Percentiles rank a stretch among this genome's conserved stretches.
phyloP scores from a whole-genome alignment of 2,888 invertebrate species.

The Eristalis intricaria region DNA sequence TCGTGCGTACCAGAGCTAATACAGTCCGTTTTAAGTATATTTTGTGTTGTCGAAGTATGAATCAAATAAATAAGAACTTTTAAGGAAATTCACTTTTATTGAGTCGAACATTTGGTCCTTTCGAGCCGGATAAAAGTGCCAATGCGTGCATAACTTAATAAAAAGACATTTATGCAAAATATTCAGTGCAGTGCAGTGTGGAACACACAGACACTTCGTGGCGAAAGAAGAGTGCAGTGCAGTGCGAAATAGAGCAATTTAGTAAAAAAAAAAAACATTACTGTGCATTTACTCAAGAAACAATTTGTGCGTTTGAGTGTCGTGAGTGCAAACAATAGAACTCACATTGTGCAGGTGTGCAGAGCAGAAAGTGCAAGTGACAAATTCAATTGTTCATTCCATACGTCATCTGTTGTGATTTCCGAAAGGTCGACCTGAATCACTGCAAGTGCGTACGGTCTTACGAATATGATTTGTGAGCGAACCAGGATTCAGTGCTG shows the following conservation, averaged over 20 bases:
- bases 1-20: not conserved
- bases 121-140: not conserved
- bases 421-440: slow-evolving; percentile 32
- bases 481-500: not conserved
- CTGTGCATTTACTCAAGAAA: not conserved
- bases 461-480: not conserved
- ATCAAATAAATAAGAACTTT: not conserved
- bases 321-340: not conserved
- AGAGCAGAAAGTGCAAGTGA: too few species aligned
- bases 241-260: not conserved
- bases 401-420: not conserved
- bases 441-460: slow-evolving; percentile 5
- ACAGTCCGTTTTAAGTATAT: not conserved
- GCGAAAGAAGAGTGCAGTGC: not conserved
- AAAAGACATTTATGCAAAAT: not conserved
- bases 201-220: not conserved
- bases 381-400: not conserved
- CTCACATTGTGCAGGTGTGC: not conserved
- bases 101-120: not conserved
- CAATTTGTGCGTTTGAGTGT: slow-evolving; percentile 2
- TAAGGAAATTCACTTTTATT: not conserved
- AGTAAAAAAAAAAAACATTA: not conserved
- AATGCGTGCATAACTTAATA: not conserved
- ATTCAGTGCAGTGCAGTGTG: not conserved
- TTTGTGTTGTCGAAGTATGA: not conserved